phyloP scores from a whole-genome alignment of 2,113 vertebrate species.

The Stigmatopora argus region DNA sequence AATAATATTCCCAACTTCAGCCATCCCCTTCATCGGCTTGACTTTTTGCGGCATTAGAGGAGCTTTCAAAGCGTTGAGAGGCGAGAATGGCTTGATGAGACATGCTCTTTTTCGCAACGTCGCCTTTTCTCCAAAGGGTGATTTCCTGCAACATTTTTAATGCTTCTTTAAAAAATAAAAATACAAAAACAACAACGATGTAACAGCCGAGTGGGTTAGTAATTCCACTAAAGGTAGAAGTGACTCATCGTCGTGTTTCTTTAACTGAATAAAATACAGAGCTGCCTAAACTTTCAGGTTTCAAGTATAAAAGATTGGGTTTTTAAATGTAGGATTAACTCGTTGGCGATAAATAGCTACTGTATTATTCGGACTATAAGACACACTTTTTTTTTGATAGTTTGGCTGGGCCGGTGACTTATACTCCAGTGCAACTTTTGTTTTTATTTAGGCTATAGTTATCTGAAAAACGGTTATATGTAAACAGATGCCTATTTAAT shows the following conservation, averaged over 20 bases:
- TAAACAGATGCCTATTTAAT: too few relatives aligned
- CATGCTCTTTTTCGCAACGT: slow-evolving; percentile 91
- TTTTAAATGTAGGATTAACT: too few relatives aligned
- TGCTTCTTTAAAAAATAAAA: not conserved
- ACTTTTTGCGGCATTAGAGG: slow-evolving; percentile 66
- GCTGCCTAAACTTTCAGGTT: too few relatives aligned
- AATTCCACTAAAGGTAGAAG: not conserved
- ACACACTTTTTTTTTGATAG: too few relatives aligned
- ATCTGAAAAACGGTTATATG: too few relatives aligned
- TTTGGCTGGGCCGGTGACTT: too few relatives aligned
- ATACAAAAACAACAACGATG: not conserved
- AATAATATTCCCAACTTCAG: slow-evolving; percentile 45
- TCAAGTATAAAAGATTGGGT: too few relatives aligned
- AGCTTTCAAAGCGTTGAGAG: slow-evolving; percentile 84
- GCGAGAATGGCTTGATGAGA: slow-evolving; percentile 90
- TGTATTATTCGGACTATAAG: too few relatives aligned
- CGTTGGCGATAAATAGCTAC: too few relatives aligned
- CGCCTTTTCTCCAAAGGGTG: slow-evolving; percentile 92
- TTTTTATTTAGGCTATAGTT: too few relatives aligned
- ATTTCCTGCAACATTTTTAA: slow-evolving; percentile 76
- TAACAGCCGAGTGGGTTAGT: not conserved
- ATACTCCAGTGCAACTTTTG: too few relatives aligned
- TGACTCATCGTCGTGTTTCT: not conserved
- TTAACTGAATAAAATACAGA: not conserved
- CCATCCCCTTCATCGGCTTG: slow-evolving; percentile 38